Evolutionary conservation across 1,140 invertebrate genomes (phyloP).

Genomic region (Chironomus striatipennis): DNA sequence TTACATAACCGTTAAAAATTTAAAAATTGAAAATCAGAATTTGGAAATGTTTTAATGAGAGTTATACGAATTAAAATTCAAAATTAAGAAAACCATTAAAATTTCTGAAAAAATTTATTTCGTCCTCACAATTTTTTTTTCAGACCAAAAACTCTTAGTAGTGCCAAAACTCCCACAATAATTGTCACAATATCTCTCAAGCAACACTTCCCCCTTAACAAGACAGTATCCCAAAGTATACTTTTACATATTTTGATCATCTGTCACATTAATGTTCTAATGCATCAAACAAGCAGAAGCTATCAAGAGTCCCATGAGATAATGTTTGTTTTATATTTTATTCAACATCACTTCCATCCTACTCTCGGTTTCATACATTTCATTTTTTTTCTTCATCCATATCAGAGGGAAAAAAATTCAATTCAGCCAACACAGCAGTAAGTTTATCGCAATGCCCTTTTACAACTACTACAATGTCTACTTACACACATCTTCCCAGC

Average conservation of each 20-base stretch:
- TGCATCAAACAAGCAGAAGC: constrained; percentile 18
- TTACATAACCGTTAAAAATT: too few relatives aligned
- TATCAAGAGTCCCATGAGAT: constrained; percentile 22
- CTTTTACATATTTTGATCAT: constrained; percentile 17
- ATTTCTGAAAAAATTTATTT: too few relatives aligned
- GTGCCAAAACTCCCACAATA: too few relatives aligned
- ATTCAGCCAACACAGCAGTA: not conserved
- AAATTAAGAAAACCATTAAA: too few relatives aligned
- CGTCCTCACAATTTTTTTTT: too few relatives aligned
- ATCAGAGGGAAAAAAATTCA: not conserved
- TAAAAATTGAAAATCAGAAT: too few relatives aligned
- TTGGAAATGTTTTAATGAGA: too few relatives aligned
- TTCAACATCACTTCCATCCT: not conserved
- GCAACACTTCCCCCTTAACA: not conserved
- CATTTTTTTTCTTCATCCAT: too few relatives aligned
- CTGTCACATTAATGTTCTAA: constrained; percentile 24
- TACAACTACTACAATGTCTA: not conserved
- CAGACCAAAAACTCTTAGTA: too few relatives aligned
- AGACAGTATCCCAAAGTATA: too few relatives aligned
- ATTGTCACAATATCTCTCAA: not conserved
- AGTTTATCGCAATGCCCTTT: not conserved
- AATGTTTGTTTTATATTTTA: constrained; percentile 1
- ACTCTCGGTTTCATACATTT: too few relatives aligned
- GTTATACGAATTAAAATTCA: too few relatives aligned
- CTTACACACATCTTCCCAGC: not conserved